phyloP scores from a whole-genome alignment of 1,140 invertebrate species.

The Holotrichia oblita region DNA sequence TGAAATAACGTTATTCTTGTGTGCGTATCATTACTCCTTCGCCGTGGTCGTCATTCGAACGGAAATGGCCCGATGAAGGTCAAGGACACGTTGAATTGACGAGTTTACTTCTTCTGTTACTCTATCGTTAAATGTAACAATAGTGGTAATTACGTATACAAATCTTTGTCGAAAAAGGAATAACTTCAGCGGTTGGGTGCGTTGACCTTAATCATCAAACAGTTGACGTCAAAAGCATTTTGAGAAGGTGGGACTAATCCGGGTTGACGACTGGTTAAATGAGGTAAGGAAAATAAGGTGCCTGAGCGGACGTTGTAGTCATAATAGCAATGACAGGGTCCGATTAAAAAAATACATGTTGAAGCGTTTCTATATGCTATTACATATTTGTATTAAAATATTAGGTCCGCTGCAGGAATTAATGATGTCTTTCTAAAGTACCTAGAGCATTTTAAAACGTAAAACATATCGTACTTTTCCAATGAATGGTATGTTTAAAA shows the following conservation, averaged over 20 bases:
- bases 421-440: too few species aligned
- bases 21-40: neutral
- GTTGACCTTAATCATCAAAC: neutral
- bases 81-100: neutral
- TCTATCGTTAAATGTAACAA: constrained; percentile 8
- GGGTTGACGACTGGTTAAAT: constrained; percentile 9
- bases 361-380: too few species aligned
- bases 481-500: too few species aligned
- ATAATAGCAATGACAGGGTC: neutral
- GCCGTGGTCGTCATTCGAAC: neutral
- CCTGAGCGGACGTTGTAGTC: neutral
- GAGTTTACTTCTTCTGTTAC: neutral
- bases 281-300: neutral
- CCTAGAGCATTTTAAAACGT: too few species aligned
- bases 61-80: neutral
- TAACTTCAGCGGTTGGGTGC: neutral
- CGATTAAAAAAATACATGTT: too few species aligned
- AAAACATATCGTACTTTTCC: too few species aligned
- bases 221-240: neutral
- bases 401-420: too few species aligned
- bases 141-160: constrained; percentile 16
- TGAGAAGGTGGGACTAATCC: neutral
- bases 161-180: neutral
- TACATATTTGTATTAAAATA: too few species aligned
- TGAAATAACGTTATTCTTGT: neutral